Evolutionary conservation across 2,888 invertebrate species (phyloP).

Genomic region (Chrysina gloriosa): DNA sequence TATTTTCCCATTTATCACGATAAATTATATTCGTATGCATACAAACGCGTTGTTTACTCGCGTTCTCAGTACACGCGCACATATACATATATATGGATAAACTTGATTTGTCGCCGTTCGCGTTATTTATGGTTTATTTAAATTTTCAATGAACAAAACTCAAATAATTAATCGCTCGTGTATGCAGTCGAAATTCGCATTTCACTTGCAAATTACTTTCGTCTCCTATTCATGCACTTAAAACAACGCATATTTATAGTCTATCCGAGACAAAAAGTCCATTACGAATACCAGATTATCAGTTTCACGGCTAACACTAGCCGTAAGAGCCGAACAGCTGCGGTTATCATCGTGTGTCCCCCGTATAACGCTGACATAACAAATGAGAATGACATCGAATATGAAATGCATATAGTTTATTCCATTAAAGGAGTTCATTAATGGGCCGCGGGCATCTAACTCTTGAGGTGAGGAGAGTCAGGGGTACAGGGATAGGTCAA

Average conservation of each 20-base stretch:
- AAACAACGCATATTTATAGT: not conserved
- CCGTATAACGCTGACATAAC: not conserved
- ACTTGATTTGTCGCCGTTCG: constrained; percentile 17
- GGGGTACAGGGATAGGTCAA: not conserved
- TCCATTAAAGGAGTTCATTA: constrained; percentile 24
- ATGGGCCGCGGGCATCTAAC: not conserved
- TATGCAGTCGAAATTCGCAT: constrained; percentile 21
- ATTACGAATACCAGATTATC: constrained; percentile 13
- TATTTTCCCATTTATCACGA: no score
- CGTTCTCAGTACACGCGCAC: not conserved
- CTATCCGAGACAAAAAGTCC: constrained; percentile 5
- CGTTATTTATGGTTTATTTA: constrained; percentile 25
- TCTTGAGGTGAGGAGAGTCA: not conserved
- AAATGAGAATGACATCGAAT: constrained; percentile 20
- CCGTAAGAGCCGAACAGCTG: not conserved
- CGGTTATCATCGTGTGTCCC: not conserved
- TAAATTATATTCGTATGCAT: not conserved
- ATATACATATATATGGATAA: constrained; percentile 18
- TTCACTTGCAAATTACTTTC: constrained; percentile 15
- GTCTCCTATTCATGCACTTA: no score
- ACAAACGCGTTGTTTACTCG: constrained; percentile 5
- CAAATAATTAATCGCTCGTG: constrained; percentile 18
- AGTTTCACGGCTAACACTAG: not conserved
- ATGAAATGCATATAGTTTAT: constrained; percentile 18
- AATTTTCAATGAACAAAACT: constrained; percentile 23